phyloP scores from a whole-genome alignment of 2,888 invertebrate genomes.

The Andricus curvator region DNA sequence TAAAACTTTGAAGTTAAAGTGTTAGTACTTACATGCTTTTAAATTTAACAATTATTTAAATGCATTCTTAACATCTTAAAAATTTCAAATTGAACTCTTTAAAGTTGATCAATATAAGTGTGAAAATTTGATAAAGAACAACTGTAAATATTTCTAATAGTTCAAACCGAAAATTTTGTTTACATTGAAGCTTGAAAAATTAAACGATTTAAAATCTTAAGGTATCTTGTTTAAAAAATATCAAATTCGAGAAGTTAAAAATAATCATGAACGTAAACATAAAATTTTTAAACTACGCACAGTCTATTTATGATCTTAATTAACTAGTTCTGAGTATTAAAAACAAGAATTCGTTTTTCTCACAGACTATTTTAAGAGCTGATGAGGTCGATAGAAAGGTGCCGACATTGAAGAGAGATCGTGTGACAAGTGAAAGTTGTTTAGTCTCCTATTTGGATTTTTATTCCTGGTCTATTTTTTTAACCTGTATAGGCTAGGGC shows the following conservation, averaged over 20 bases:
- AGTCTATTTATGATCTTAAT: not conserved
- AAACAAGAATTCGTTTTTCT: not conserved
- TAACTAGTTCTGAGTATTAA: not conserved
- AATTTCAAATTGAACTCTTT: no score
- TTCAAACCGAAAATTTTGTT: no score
- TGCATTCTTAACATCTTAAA: no score
- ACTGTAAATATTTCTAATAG: no score
- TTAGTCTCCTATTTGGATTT: slow-evolving; percentile 16
- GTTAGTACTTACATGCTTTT: no score
- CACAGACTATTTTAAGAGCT: not conserved
- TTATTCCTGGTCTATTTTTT: not conserved
- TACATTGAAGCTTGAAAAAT: no score
- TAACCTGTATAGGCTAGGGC: no score
- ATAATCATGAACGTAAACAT: not conserved
- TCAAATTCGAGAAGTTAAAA: not conserved
- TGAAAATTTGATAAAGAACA: no score
- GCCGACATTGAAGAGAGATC: slow-evolving; percentile 1
- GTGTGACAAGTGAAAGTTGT: slow-evolving; percentile 30
- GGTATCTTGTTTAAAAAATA: not conserved
- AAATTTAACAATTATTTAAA: no score
- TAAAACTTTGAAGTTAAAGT: no score
- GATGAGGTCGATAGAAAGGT: not conserved
- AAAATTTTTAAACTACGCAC: not conserved
- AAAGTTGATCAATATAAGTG: no score
- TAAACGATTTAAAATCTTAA: not conserved